Evolutionary conservation across 2,797 vertebrate species (phyloP).

Genomic region (Philypnodon macrostomus): DNA sequence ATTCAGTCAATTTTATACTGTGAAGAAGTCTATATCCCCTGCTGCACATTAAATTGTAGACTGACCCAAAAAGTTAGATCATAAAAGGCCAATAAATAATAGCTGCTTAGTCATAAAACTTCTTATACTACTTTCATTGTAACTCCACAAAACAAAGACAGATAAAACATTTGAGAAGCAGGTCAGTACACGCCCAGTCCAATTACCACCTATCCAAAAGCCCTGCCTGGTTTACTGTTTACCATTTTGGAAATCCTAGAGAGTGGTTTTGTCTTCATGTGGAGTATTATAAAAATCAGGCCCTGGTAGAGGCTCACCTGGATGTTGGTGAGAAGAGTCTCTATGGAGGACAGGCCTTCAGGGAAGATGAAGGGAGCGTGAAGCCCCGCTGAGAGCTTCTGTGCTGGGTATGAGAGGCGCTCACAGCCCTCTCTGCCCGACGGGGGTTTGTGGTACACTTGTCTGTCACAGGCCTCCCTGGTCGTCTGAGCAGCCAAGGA

Average conservation of each 20-base stretch:
- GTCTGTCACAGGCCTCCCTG: constrained; percentile 91
- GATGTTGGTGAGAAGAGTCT: constrained; percentile 98
- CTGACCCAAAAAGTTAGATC: not conserved
- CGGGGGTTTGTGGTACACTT: constrained; percentile 84
- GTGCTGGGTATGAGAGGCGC: constrained; percentile 86
- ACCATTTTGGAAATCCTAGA: constrained; percentile 64
- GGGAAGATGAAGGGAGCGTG: constrained; percentile 96
- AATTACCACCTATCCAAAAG: constrained; percentile 61
- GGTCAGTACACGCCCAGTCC: constrained; percentile 66
- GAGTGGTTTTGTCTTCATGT: constrained; percentile 61
- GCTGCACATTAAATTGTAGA: constrained; percentile 1
- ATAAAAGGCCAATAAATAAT: not conserved
- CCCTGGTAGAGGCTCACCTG: constrained; percentile 85
- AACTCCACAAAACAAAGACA: constrained; percentile 58
- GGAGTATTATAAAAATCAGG: constrained; percentile 56
- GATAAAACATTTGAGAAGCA: constrained; percentile 63
- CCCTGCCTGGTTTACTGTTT: constrained; percentile 56
- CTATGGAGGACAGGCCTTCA: constrained; percentile 98
- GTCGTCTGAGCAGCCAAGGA: constrained; percentile 86
- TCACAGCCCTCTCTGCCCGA: constrained; percentile 82
- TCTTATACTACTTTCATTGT: constrained; percentile 30
- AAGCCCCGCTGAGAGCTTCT: constrained; percentile 91
- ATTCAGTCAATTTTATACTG: no score
- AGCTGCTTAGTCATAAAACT: constrained; percentile 2
- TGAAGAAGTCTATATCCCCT: no score